Base-by-base conservation (phyloP, 1,140 invertebrate species). In the Oreohelix idahoensis region DNA sequence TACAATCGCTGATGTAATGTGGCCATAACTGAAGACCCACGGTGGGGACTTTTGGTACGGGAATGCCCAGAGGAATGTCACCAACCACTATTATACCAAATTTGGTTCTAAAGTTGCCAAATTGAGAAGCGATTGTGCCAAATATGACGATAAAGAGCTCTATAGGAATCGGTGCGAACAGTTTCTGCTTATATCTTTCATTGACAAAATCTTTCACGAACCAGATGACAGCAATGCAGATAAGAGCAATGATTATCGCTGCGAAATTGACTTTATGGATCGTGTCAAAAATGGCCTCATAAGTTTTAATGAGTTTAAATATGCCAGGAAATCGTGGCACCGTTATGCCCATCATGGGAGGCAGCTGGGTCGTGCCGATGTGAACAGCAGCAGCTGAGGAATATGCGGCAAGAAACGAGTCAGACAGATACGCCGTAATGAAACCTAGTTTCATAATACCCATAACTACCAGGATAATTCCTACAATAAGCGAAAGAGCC, bases 371-470 rank as follows among this genome's bases (percentile, higher is more conserved):
- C 0, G 95, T 95, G n/a, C 98, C 93, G 23, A 98, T 97, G 88
- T 98, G 96, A 79, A 98, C 93, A 0, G 97, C 96, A 5, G 97
- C 96, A 0, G 96, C 97, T 0, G 97, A 97, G 0, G 97, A 98
- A 90, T 98, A 98, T 0, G 97, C 97, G 86, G 95, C 97, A 0
- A 98, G 96, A 83, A 99, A 94, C 0, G 96, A 96, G 88, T 98
- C 97, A 0, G 96, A 97, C 13, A 99, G 94, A 51, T 98, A 94
- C 0, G 96, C 95, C 20, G 96, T 96, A 81, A 98, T 94, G 42
- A 96, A 95, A 8, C 97, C 97, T 79, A 98, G 93, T 36, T 96
- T 94, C 20, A 97, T 93, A 66, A 96, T 89, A 86, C 96, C 96
- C 96, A 98, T 96, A 13, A 94, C 83, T 4, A 97, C 75, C 71